Conservation (phyloP, 2,797 vertebrate genomes). For the Lateolabrax maculatus region DNA sequence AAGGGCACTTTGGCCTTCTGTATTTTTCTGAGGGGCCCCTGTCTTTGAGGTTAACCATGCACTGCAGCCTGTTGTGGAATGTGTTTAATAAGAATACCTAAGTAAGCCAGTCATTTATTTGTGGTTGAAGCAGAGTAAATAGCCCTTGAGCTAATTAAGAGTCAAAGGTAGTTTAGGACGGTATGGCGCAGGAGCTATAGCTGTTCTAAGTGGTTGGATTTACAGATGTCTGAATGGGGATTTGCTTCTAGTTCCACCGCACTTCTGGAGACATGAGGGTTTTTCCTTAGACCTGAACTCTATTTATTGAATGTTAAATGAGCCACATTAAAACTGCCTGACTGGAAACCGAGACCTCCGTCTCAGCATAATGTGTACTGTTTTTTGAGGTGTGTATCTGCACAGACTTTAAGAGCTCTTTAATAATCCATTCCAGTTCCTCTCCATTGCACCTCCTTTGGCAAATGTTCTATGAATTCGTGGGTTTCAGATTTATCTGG, state of each 20-base stretch:
- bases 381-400: slow-evolving; percentile 11
- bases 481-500: slow-evolving; percentile 6
- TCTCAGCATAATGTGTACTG: slow-evolving; percentile 1
- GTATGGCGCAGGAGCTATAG: slow-evolving; percentile 35
- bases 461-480: slow-evolving; percentile 10
- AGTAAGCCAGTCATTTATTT: slow-evolving; percentile 67
- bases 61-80: slow-evolving; percentile 61
- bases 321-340: slow-evolving; percentile 15
- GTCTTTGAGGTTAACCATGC: slow-evolving; percentile 71
- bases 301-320: slow-evolving; percentile 42
- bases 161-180: slow-evolving; percentile 55
- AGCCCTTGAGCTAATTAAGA: slow-evolving; percentile 70
- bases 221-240: slow-evolving; percentile 48
- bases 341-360: slow-evolving; percentile 14
- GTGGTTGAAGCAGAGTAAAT: slow-evolving; percentile 68
- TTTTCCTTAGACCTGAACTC: slow-evolving; percentile 14
- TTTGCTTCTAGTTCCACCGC: slow-evolving; percentile 18
- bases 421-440: slow-evolving; percentile 3
- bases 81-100: slow-evolving; percentile 77
- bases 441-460: slow-evolving; percentile 26
- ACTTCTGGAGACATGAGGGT: slow-evolving; percentile 15
- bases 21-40: slow-evolving; percentile 17
- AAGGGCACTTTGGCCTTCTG: slow-evolving; percentile 7
- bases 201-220: slow-evolving; percentile 40
- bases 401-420: slow-evolving; percentile 1